Evolutionary conservation across 1,140 invertebrate species (phyloP), one percentile per base, ranked within the genome.

Genomic region (Drosophila tropicalis): DNA sequence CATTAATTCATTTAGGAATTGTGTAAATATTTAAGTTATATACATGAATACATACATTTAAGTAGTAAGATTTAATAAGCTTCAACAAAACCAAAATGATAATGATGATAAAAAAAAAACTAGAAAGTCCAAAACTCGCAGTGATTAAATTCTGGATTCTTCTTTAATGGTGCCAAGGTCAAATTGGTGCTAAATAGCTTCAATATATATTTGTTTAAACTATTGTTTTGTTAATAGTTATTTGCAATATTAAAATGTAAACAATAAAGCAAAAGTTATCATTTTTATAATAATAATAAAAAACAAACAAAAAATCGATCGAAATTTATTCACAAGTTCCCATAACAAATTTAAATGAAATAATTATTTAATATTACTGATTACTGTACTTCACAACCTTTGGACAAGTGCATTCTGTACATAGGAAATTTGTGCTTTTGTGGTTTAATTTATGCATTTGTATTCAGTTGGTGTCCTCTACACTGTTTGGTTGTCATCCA

Each of bases 391-490:
- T 72, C 70, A 75, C 70, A 75, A 89, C 84, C 84, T 87, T 80
- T 89, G 77, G 84, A 83, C 84, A 89, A 89, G 84, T 89, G 84
- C 84, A 89, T 83, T 77, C 29, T 58, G 70, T 80, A 83, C 80
- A 87, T 89, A 80, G 83, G 84, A 84, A 89, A 89, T 89, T 89
- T 76, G 7, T 62, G 22, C 73, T 64, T 29, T 73, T 79, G 74
- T 39, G 47, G 67, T 65, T 87, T 87, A 87, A 87, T 84, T 89
- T 81, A 65, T 83, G 72, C 69, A 87, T 89, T 87, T 79, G 83
- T 89, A 87, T 87, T 89, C 83, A 74, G 68, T 6, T 55, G 67
- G 84, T 62, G 84, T 84, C 56, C 79, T 72, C 64, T 22, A 22
- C 15, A 61, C 67, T 69, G 55, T 57, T 56, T 51, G 64, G 32